These are phyloP conservation scores for Centropus bengalensis DNA, from an alignment of 2,113 vertebrate species.

Conservation along the genomic window DNA sequence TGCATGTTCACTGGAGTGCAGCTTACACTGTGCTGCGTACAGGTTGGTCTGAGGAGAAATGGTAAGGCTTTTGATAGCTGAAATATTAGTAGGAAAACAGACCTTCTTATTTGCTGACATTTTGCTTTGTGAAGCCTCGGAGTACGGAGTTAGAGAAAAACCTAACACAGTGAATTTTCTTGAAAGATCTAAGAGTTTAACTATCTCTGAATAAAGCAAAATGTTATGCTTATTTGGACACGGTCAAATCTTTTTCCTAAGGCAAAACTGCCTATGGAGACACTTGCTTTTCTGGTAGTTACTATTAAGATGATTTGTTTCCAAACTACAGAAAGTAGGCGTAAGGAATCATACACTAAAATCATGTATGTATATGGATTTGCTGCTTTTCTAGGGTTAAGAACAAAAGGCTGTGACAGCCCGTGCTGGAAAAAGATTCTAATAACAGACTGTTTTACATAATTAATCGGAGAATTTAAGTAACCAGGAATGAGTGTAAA, in stretches of 20 bases:
- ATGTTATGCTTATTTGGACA: slow-evolving; percentile 24
- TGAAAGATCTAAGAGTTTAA: not conserved
- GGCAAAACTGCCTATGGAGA: not conserved
- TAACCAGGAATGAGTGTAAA: not conserved
- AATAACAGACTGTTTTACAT: not conserved
- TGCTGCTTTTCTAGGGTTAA: not conserved
- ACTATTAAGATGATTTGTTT: not conserved
- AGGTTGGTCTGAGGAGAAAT: not conserved
- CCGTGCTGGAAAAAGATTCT: not conserved
- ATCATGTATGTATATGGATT: not conserved
- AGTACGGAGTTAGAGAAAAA: not conserved
- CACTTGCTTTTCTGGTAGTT: slow-evolving; percentile 25
- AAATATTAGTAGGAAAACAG: not conserved
- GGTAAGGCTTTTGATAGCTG: not conserved
- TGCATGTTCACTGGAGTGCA: not conserved
- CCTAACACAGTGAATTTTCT: not conserved
- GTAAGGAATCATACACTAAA: not conserved
- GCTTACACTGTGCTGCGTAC: not conserved
- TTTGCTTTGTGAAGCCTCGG: not conserved
- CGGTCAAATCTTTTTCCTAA: not conserved
- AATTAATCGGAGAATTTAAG: not conserved
- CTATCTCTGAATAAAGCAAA: not conserved
- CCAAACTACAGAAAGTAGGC: not conserved
- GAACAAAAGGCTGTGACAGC: not conserved
- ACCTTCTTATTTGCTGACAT: not conserved